phyloP scores from a whole-genome alignment of 2,888 invertebrate genomes.

The Athetis lepigone region DNA sequence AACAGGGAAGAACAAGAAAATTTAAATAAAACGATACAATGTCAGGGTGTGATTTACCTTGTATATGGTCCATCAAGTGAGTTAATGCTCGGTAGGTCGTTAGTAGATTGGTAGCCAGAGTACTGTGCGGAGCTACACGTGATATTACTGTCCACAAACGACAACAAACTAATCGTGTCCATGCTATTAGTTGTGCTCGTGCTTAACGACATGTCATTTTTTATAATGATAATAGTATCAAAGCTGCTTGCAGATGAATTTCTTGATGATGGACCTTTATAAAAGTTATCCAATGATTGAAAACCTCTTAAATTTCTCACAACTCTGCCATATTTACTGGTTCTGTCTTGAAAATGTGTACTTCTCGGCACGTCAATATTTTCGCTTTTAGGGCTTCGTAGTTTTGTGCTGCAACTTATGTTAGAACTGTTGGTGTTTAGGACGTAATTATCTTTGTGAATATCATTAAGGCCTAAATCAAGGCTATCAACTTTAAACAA shows the following conservation, averaged over 20 bases:
- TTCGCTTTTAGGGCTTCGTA: conserved; percentile 9
- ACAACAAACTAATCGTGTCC: conserved; percentile 65
- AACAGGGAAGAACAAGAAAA: too few relatives aligned
- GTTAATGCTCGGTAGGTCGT: conserved; percentile 24
- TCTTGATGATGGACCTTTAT: conserved; percentile 2
- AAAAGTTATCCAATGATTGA: conserved; percentile 5
- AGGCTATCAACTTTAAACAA: not conserved
- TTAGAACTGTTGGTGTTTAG: conserved; percentile 18
- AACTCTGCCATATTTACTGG: conserved; percentile 3
- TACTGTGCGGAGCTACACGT: conserved; percentile 63
- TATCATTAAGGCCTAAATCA: not conserved
- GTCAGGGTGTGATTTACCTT: conserved; percentile 47
- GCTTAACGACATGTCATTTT: conserved; percentile 71
- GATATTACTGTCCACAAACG: conserved; percentile 59
- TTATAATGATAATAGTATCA: conserved; percentile 65
- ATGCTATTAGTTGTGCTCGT: conserved; percentile 53
- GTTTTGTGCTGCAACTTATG: conserved; percentile 5
- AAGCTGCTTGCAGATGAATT: conserved; percentile 56
- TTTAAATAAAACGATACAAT: not conserved
- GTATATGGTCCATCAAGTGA: conserved; percentile 23
- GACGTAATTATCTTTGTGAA: conserved; percentile 5
- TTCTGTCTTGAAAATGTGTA: conserved; percentile 7
- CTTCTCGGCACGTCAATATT: not conserved
- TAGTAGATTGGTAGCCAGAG: conserved; percentile 52
- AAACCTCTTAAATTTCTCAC: not conserved